phyloP scores from a whole-genome alignment of 2,888 invertebrate species.

The Liopterus haemorrhoidalis region DNA sequence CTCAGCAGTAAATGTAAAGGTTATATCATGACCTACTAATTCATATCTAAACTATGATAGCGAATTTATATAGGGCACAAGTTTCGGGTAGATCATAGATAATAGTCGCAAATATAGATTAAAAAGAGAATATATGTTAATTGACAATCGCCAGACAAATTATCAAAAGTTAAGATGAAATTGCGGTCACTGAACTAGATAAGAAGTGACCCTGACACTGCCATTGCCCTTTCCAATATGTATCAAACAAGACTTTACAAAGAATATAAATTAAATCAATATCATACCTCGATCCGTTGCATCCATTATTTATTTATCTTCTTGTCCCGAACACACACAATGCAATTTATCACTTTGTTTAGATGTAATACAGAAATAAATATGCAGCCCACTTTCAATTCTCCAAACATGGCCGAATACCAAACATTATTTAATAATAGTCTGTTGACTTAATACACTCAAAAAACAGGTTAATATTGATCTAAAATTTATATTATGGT shows the following conservation, averaged over 20 bases:
- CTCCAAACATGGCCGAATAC: slow-evolving; percentile 43
- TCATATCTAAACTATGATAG: no score
- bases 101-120: no score
- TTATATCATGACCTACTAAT: no score
- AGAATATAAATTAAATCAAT: slow-evolving; percentile 33
- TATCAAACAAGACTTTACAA: slow-evolving; percentile 38
- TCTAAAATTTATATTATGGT: no score
- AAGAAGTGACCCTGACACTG: slow-evolving; percentile 56
- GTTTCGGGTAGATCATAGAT: no score
- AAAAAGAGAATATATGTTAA: no score
- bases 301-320: slow-evolving; percentile 36
- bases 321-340: slow-evolving; percentile 31
- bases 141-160: no score
- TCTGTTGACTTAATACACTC: background rate
- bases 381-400: slow-evolving; percentile 43
- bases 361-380: slow-evolving; percentile 38
- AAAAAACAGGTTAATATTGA: no score
- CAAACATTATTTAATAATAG: slow-evolving; percentile 21
- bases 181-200: slow-evolving; percentile 58
- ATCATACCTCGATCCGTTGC: slow-evolving; percentile 41
- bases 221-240: slow-evolving; percentile 51
- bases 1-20: no score
- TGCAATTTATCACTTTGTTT: slow-evolving; percentile 33
- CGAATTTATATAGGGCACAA: no score
- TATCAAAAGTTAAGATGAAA: slow-evolving; percentile 34